A percentile compares a stretch with the other conserved stretches of the same genome.
These are phyloP conservation scores for Alethe castanea DNA, from an alignment of 2,113 vertebrate genomes.

Conservation along the genomic window DNA sequence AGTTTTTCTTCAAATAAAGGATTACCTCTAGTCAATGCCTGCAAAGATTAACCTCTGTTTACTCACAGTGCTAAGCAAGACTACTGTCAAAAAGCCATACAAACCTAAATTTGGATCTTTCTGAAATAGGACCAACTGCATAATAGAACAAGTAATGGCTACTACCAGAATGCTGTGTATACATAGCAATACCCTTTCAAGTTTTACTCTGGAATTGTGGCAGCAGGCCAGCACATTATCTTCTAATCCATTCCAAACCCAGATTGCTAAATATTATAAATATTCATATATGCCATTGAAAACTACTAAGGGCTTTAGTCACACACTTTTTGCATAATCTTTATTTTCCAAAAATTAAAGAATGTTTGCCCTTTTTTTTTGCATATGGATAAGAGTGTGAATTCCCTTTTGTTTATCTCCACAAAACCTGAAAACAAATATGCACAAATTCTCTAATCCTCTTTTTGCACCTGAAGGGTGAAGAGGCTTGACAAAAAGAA, in stretches of 20 bases:
- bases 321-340: conserved; percentile 75
- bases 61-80: background rate
- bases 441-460: conserved; percentile 73
- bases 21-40: background rate
- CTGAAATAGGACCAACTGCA: conserved; percentile 57
- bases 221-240: conserved; percentile 68
- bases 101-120: conserved; percentile 51
- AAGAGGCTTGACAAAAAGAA: conserved; percentile 62
- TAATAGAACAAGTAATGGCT: conserved; percentile 33
- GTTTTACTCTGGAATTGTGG: conserved; percentile 63
- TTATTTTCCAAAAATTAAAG: conserved; percentile 73
- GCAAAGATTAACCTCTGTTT: conserved; percentile 25
- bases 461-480: conserved; percentile 71
- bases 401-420: conserved; percentile 74
- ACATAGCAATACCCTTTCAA: conserved; percentile 45
- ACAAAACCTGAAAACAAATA: conserved; percentile 73
- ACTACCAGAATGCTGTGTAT: conserved; percentile 27
- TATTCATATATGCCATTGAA: conserved; percentile 77
- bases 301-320: conserved; percentile 71
- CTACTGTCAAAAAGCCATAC: background rate
- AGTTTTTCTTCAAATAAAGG: background rate
- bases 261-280: conserved; percentile 76
- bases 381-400: conserved; percentile 68
- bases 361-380: conserved; percentile 57
- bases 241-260: conserved; percentile 69